Evolutionary conservation across 35 echinoderm and acorn worm genomes (phyloP).

Genomic region (Lytechinus pictus): DNA sequence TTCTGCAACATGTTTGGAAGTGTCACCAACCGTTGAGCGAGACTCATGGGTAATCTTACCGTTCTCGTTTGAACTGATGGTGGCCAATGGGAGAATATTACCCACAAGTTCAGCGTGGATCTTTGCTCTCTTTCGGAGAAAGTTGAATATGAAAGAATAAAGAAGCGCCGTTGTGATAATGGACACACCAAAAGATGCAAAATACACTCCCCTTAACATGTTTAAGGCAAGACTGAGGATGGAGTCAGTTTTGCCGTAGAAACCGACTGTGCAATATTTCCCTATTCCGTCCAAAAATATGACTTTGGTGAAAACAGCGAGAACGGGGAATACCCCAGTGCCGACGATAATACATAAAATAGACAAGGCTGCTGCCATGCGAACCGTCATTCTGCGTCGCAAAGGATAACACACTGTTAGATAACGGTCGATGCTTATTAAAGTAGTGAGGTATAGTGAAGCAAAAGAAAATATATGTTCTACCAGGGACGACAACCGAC

Average conservation of each 20-base stretch:
- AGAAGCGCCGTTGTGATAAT: background rate
- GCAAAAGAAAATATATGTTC: background rate
- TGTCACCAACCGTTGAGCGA: background rate
- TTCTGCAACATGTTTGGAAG: background rate
- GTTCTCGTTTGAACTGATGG: background rate
- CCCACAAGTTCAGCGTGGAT: background rate
- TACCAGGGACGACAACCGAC: background rate
- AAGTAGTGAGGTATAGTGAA: background rate
- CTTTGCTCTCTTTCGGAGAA: background rate
- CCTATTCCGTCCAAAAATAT: too few species aligned
- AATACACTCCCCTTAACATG: background rate
- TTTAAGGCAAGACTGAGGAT: background rate
- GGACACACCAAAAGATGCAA: background rate
- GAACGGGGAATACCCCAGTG: too few species aligned
- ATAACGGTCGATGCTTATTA: slow-evolving; percentile 43
- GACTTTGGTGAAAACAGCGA: too few species aligned
- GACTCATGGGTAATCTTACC: background rate
- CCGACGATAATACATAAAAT: too few species aligned
- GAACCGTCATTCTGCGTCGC: background rate
- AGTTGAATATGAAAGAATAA: background rate
- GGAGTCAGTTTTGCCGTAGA: too few species aligned
- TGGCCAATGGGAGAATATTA: background rate
- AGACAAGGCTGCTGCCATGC: background rate
- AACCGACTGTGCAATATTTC: too few species aligned
- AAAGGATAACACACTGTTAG: background rate